phyloP scores from a whole-genome alignment of 2,888 invertebrate species.

The Eretmocerus hayati region DNA sequence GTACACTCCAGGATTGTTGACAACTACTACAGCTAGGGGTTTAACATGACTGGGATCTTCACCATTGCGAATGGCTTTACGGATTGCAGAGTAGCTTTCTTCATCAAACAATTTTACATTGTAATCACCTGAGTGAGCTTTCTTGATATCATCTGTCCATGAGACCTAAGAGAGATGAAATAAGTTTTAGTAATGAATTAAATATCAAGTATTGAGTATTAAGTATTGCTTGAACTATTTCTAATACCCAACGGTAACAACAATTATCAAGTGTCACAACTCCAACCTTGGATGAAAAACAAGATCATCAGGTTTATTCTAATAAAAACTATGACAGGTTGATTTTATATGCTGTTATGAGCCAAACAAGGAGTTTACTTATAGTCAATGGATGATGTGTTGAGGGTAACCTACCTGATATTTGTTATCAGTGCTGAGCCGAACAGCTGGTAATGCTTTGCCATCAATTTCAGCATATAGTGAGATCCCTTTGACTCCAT shows the following conservation, averaged over 20 bases:
- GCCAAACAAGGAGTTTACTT: too few relatives aligned
- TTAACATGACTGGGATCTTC: constrained; percentile 62
- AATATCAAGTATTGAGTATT: too few relatives aligned
- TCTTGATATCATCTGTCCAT: constrained; percentile 84
- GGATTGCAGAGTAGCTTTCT: constrained; percentile 80
- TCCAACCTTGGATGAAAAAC: too few relatives aligned
- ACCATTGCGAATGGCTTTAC: constrained; percentile 71
- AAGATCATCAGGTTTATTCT: too few relatives aligned
- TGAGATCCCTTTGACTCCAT: constrained; percentile 60
- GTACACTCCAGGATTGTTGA: constrained; percentile 75
- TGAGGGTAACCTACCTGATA: constrained; percentile 80
- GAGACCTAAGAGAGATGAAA: constrained; percentile 63
- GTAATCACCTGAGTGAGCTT: constrained; percentile 74
- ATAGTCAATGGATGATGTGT: too few relatives aligned
- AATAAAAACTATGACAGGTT: too few relatives aligned
- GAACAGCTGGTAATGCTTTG: constrained; percentile 75
- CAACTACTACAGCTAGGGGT: constrained; percentile 63
- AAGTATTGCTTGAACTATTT: too few relatives aligned
- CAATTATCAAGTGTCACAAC: too few relatives aligned
- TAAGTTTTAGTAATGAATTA: too few relatives aligned
- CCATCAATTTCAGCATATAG: constrained; percentile 87
- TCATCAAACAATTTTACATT: constrained; percentile 81
- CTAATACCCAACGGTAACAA: too few relatives aligned
- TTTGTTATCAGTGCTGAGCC: constrained; percentile 64
- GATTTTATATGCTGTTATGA: too few relatives aligned